These are phyloP conservation scores for Entomobrya proxima DNA, from an alignment of 2,888 invertebrate genomes.

Conservation along the genomic window DNA sequence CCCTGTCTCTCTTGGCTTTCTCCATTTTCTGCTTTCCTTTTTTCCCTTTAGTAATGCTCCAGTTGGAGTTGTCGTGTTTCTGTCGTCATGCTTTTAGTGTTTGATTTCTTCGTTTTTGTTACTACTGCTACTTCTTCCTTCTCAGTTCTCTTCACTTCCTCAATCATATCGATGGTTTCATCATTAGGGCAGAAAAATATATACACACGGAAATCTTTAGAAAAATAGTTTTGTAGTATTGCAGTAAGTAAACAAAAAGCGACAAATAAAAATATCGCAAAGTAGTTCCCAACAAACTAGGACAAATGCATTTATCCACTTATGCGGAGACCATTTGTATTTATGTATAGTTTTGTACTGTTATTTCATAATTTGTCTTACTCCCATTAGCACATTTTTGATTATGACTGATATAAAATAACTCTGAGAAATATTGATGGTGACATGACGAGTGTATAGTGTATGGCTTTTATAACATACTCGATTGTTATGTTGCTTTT, in stretches of 20 bases:
- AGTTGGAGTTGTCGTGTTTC: constrained; percentile 45
- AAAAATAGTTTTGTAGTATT: constrained; percentile 9
- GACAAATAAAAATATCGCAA: neutral
- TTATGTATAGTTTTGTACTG: neutral
- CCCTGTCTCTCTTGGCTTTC: constrained; percentile 42
- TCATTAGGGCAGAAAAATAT: neutral
- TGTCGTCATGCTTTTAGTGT: constrained; percentile 41
- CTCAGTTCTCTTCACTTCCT: constrained; percentile 2
- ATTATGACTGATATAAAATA: neutral
- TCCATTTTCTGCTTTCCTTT: neutral
- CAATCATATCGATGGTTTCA: constrained; percentile 36
- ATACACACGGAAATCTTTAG: neutral
- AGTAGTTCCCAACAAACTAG: constrained; percentile 28
- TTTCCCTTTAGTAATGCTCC: neutral
- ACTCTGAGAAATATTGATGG: neutral
- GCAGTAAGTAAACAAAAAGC: constrained; percentile 15
- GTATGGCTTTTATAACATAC: neutral
- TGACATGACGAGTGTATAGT: no score
- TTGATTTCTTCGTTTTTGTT: constrained; percentile 33
- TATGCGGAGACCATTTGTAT: constrained; percentile 20
- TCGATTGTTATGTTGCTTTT: no score
- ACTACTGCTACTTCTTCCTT: constrained; percentile 1
- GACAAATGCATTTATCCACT: constrained; percentile 48
- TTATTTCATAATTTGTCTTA: neutral
- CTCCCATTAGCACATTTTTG: neutral